Conservation (phyloP, 2,113 vertebrate species). For the Brachypteracias leptosomus region DNA sequence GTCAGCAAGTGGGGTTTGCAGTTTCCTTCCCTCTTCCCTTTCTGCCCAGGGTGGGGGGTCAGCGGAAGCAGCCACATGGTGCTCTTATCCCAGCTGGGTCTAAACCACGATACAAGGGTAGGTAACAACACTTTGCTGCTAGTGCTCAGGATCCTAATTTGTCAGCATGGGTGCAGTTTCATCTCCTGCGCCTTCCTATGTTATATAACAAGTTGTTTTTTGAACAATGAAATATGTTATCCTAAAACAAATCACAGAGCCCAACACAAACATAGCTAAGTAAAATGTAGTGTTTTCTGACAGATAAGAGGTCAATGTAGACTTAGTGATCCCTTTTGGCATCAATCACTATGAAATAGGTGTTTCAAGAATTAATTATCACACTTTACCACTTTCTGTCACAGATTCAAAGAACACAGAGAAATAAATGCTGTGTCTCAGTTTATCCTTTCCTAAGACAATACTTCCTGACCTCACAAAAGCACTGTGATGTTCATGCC, state of each 20-base stretch:
- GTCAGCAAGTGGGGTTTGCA: no score
- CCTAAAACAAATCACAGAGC: neutral
- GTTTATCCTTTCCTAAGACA: neutral
- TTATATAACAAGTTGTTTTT: neutral
- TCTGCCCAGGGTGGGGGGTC: no score
- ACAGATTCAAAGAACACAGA: neutral
- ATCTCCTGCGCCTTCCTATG: neutral
- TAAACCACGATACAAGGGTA: neutral
- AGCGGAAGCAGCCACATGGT: no score
- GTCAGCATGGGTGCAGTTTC: neutral
- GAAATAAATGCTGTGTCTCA: neutral
- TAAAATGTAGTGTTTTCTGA: neutral
- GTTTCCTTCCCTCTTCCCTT: no score
- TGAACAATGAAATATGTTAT: neutral
- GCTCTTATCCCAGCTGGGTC: no score
- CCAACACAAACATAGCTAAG: neutral
- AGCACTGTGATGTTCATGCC: neutral
- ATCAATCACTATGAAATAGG: neutral
- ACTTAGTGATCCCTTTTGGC: neutral
- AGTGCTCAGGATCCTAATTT: neutral
- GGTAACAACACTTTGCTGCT: neutral
- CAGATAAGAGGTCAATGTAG: neutral
- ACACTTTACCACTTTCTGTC: neutral
- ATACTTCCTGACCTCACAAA: constrained; percentile 3
- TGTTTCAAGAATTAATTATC: neutral